Conservation (phyloP, 2,888 invertebrate species). For the Osmoderma eremita region DNA sequence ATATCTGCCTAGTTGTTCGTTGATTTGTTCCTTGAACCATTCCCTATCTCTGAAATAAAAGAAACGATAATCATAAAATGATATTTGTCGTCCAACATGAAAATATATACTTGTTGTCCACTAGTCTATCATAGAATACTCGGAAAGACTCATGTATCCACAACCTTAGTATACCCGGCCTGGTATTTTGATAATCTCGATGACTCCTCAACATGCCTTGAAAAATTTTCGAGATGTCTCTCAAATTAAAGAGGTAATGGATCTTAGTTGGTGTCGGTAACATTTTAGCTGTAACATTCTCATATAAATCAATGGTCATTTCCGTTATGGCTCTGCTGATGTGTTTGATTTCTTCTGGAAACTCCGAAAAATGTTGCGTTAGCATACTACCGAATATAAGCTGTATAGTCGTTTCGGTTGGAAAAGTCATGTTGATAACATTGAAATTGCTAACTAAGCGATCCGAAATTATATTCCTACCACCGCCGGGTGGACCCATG, state of each 20-base stretch:
- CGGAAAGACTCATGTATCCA: conserved; percentile 90
- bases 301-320: conserved; percentile 82
- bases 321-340: conserved; percentile 74
- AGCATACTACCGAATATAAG: conserved; percentile 89
- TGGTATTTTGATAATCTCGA: conserved; percentile 80
- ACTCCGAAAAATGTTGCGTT: conserved; percentile 78
- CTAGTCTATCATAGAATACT: conserved; percentile 85
- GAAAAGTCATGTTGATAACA: conserved; percentile 83
- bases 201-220: conserved; percentile 84
- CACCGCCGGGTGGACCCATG: conserved; percentile 90
- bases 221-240: conserved; percentile 88
- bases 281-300: conserved; percentile 76
- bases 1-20: conserved; percentile 79
- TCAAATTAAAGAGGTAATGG: conserved; percentile 88
- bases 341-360: conserved; percentile 82
- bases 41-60: conserved; percentile 73
- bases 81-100: neutral
- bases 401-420: conserved; percentile 78
- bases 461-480: conserved; percentile 80
- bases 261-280: conserved; percentile 89
- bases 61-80: neutral
- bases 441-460: conserved; percentile 83
- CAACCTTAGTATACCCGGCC: conserved; percentile 75
- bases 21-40: conserved; percentile 78
- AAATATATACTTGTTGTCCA: conserved; percentile 73